phyloP scores from a whole-genome alignment of 1,140 invertebrate species.

The Probaryconus sp. region DNA sequence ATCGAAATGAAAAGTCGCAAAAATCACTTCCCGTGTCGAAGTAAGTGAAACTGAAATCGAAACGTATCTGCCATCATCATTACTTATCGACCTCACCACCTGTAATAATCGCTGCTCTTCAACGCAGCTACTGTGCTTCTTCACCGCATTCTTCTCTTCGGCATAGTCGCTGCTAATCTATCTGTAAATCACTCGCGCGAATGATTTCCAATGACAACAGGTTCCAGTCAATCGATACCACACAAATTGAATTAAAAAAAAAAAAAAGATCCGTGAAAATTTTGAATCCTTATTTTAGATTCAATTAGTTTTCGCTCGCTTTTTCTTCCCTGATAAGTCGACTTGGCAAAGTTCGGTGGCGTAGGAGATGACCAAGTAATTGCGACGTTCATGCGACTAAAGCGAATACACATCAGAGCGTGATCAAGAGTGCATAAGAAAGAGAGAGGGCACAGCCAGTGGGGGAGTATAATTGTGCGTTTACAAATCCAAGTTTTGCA shows the following conservation, averaged over 20 bases:
- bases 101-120: conserved; percentile 47
- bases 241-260: background rate
- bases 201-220: conserved; percentile 1
- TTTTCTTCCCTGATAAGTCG: conserved; percentile 16
- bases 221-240: background rate
- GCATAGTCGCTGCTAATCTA: conserved; percentile 25
- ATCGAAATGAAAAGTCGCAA: conserved; percentile 25
- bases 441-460: conserved; percentile 42
- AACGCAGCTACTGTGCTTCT: conserved; percentile 35
- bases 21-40: conserved; percentile 57
- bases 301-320: background rate
- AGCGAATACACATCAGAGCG: conserved; percentile 68
- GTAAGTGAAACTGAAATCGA: conserved; percentile 57
- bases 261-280: no score
- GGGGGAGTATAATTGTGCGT: conserved; percentile 40
- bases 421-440: conserved; percentile 43
- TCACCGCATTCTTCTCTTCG: conserved; percentile 38
- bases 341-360: conserved; percentile 46
- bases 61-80: conserved; percentile 70
- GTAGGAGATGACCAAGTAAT: conserved; percentile 73
- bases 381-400: conserved; percentile 67
- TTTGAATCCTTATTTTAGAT: background rate
- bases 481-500: conserved; percentile 43
- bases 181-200: conserved; percentile 11
- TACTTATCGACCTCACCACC: conserved; percentile 68